Base-by-base conservation (phyloP, 2,888 invertebrate species). In the Polymixis flavicincta region DNA sequence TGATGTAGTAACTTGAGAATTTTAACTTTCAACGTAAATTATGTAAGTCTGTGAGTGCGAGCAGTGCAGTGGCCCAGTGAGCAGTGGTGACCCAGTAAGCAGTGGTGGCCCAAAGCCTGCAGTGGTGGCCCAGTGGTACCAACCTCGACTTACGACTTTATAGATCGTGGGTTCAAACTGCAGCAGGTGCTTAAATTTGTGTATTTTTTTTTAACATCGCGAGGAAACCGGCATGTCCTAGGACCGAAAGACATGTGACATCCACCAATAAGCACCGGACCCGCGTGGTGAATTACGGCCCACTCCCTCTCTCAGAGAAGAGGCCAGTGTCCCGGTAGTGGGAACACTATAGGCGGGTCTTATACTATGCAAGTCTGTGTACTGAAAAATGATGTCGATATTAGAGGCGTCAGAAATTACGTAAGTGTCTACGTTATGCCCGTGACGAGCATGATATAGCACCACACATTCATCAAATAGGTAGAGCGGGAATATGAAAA, bases 1-100 rank as follows among this genome's bases (percentile, higher is more conserved):
- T 78, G 71, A 71, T 32, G 65, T 48, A 71, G 50, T 32, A 60
- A 65, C 60, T 78, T 78, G 42, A 60, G 22, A 22, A 69, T 22
- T 32, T 28, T 64, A 65, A 64, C 48, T 60, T 77, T 71, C 37
- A 14, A 45, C 50, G n/a, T 76, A 48, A 76, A 54, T 76, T 76
- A 64, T 52, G 65, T 37, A 52, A n/a, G 37, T 59, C 59, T 19
- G 19, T 28, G 28, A 57, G 57, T 57, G 17, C 28, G 28, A 17
- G 28, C 57, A 45, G 17, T 25, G 17, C 57, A 45, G 17, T 25
- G 8, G 25, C 28, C 57, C 25, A 25, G 50, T 50, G 17, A 42
- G 57, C 55, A 57, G 28, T 17, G 8, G 14, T 25, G 8, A 14
- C 17, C 57, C 25, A 25, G 48, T 48, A 14, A 37, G 37, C 28